Evolutionary conservation across 2,888 invertebrate species (phyloP), one percentile per base, ranked within the genome.

Genomic region (Andrena dorsata): DNA sequence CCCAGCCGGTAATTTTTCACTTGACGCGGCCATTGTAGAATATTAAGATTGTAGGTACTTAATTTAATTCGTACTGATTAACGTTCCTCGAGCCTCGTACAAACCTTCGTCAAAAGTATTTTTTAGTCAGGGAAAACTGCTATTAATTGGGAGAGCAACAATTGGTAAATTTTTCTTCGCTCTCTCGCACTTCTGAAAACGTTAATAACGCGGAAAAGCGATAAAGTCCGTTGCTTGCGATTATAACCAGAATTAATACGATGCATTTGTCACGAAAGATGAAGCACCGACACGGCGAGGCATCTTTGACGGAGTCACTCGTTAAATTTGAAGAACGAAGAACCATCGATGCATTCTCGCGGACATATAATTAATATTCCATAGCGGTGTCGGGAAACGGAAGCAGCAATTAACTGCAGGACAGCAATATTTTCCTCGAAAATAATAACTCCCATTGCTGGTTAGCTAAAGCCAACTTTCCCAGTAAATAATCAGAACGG

Each of bases 361-460:
- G 10, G 72, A 69, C 64, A 20, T 58, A n/a, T 32, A 49, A 80
- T 83, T 80, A 81, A 81, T 78, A 73, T 61, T 60, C 51, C n/a
- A n/a, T 5, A 63, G 8, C 8, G 16, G 2, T 28, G 32, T 28
- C 35, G 35, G 2, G 2, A 30, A 51, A 72, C 47, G 32, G 16
- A 49, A 49, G 26, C n/a, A 20, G n/a, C 64, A 41, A 69, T 64
- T 51, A 81, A 65, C 51, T 49, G n/a, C 32, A 16, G 0, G 32
- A 13, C 30, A 28, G 26, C 71, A 16, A 70, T 41, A 28, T 60
- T 65, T 73, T 63, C 49, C 16, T 69, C 10, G 49, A 41, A 47
- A 75, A 80, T 61, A 75, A 80, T 69, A 53, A 10, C 64, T 4
- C 32, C 1, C 5, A 2, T 56, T 23, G 5, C 20, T 56, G 16